Percentiles rank a stretch among this genome's conserved stretches.
Conservation (phyloP, 2,797 vertebrate species). For the Mus caroli region DNA sequence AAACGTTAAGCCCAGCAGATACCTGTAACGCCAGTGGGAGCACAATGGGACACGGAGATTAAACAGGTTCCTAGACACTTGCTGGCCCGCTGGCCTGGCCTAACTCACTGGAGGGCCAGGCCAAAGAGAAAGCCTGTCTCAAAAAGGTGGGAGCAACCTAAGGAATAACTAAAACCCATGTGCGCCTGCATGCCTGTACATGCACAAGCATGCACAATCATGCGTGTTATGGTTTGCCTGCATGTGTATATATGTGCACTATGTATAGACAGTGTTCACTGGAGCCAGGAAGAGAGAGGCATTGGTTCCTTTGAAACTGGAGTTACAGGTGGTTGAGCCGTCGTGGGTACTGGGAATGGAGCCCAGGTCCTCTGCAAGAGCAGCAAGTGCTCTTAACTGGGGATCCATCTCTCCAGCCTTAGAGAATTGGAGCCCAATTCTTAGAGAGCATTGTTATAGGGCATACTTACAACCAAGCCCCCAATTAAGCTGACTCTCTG, state of each 20-base stretch:
- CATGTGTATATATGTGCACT: no score
- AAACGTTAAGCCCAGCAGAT: neutral
- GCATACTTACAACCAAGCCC: neutral
- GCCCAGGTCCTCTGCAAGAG: neutral
- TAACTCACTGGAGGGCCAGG: neutral
- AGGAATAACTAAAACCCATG: neutral
- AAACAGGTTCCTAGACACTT: neutral
- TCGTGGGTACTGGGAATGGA: neutral
- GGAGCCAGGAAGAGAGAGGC: neutral
- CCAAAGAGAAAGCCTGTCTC: neutral
- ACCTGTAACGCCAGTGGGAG: neutral
- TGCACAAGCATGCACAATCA: neutral
- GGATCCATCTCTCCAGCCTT: neutral
- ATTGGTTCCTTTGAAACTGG: neutral
- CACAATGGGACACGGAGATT: neutral
- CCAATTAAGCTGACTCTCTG: neutral
- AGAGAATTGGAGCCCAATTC: neutral
- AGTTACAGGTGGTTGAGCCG: neutral
- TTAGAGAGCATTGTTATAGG: neutral
- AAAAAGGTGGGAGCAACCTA: neutral
- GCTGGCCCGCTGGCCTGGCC: neutral
- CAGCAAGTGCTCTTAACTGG: neutral
- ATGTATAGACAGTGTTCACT: no score
- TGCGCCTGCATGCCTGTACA: neutral
- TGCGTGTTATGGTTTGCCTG: neutral